Evolutionary conservation across 2,113 vertebrate species (phyloP).

Genomic region (Cairina moschata): DNA sequence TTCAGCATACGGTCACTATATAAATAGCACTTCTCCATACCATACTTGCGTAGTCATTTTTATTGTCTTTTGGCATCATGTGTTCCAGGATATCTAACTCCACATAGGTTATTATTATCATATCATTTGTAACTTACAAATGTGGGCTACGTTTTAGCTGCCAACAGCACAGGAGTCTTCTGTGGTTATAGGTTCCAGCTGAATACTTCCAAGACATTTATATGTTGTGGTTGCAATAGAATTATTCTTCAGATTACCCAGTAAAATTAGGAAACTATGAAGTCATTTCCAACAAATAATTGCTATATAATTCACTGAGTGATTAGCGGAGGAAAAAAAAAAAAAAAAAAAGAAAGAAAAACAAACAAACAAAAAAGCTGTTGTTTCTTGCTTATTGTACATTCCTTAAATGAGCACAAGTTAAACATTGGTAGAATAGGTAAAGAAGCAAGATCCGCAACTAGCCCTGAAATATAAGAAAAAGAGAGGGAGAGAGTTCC

Average conservation of each 20-base stretch:
- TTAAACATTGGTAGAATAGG: not conserved
- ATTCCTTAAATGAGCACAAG: not conserved
- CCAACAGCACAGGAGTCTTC: not conserved
- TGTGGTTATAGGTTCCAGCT: not conserved
- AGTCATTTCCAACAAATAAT: not conserved
- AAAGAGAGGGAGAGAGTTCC: not conserved
- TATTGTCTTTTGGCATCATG: not conserved
- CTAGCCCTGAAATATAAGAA: not conserved
- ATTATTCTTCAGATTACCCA: slow-evolving; percentile 5
- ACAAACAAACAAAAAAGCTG: not conserved
- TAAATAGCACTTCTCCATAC: not conserved
- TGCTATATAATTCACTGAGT: not conserved
- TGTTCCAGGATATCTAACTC: not conserved
- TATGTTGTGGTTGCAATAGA: not conserved
- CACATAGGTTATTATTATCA: not conserved
- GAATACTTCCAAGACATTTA: not conserved
- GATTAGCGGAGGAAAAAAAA: not conserved
- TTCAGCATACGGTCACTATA: not conserved
- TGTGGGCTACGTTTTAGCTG: not conserved
- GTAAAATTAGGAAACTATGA: slow-evolving; percentile 11
- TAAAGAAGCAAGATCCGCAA: not conserved
- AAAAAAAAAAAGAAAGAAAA: not conserved
- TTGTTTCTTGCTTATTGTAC: not conserved
- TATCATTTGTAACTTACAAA: not conserved
- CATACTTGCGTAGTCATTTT: not conserved